These are phyloP conservation scores for Lepidocyrtoides sp. DNA, from an alignment of 2,888 invertebrate genomes.

Conservation along the genomic window DNA sequence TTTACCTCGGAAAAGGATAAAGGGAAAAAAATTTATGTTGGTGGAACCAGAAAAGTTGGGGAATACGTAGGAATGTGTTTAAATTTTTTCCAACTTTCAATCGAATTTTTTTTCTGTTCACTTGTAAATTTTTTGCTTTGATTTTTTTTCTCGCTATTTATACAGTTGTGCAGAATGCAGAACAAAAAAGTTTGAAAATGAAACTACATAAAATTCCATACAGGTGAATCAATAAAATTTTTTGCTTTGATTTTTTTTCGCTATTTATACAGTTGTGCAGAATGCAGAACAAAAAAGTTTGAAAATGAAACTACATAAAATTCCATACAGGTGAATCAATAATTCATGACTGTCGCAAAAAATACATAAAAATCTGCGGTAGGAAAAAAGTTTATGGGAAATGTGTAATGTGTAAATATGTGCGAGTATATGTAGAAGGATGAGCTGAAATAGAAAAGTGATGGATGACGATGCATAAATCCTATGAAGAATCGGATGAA, in stretches of 20 bases:
- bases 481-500: slow-evolving; percentile 46
- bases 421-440: background rate
- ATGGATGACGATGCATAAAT: slow-evolving; percentile 62
- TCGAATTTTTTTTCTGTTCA: background rate
- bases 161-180: background rate
- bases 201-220: slow-evolving; percentile 50
- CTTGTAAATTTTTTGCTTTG: slow-evolving; percentile 29
- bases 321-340: slow-evolving; percentile 76
- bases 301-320: slow-evolving; percentile 27
- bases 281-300: background rate
- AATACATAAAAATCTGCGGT: slow-evolving; percentile 65
- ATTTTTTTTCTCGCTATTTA: background rate
- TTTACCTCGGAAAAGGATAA: background rate
- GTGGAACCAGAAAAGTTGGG: background rate
- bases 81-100: background rate
- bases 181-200: slow-evolving; percentile 10
- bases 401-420: slow-evolving; percentile 7
- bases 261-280: background rate
- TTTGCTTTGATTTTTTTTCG: slow-evolving; percentile 1
- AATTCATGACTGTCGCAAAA: slow-evolving; percentile 75
- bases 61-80: background rate
- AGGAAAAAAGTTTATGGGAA: slow-evolving; percentile 44
- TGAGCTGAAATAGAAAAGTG: slow-evolving; percentile 43
- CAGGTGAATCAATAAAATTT: slow-evolving; percentile 64
- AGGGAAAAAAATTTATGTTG: background rate